A percentile compares a stretch with the other conserved stretches of the same genome.
Evolutionary conservation across 2,113 vertebrate species (phyloP).

Genomic region (Ceyx melanurus): DNA sequence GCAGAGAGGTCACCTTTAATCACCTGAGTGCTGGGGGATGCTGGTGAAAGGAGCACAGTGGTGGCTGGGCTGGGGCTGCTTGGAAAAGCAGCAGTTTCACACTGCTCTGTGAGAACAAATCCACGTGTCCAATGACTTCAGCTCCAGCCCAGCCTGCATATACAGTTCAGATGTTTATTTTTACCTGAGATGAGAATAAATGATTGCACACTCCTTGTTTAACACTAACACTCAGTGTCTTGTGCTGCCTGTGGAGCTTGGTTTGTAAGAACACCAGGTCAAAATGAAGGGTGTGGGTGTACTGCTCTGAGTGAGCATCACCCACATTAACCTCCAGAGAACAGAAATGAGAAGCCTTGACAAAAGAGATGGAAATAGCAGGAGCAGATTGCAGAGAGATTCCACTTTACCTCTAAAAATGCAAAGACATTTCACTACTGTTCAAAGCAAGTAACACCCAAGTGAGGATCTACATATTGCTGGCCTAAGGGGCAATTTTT

Average conservation of each 20-base stretch:
- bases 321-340: not conserved
- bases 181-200: not conserved
- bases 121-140: not conserved
- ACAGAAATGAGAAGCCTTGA: not conserved
- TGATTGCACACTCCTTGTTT: not conserved
- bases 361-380: not conserved
- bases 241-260: not conserved
- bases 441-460: not conserved
- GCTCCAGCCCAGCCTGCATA: not conserved
- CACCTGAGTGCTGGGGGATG: not conserved
- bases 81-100: not conserved
- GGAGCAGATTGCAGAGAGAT: not conserved
- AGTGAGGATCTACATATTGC: not conserved
- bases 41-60: not conserved
- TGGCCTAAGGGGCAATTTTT: not conserved
- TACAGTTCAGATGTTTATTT: not conserved
- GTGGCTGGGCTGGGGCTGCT: not conserved
- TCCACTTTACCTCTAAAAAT: not conserved
- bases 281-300: not conserved
- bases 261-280: not conserved
- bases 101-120: not conserved
- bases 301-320: not conserved
- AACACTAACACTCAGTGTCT: not conserved
- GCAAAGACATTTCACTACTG: not conserved
- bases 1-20: not conserved